Conservation (phyloP, 2,888 invertebrate genomes). For the Nemotelus pantherinus region DNA sequence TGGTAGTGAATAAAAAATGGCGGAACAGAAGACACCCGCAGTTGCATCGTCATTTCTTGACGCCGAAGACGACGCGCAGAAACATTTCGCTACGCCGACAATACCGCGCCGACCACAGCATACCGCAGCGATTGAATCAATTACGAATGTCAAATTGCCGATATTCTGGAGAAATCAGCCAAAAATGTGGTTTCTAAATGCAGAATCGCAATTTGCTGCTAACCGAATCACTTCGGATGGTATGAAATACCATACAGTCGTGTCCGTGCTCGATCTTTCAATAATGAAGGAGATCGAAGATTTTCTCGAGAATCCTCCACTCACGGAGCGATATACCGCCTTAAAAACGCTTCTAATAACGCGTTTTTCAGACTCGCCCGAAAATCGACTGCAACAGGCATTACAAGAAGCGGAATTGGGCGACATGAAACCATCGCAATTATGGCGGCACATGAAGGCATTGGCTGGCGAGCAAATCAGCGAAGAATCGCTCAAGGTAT, state of each 20-base stretch:
- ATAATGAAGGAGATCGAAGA: slow-evolving; percentile 4
- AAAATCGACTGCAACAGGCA: background rate
- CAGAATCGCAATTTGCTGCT: slow-evolving; percentile 6
- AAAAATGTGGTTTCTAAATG: background rate
- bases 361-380: slow-evolving; percentile 11
- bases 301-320: background rate
- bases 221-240: background rate
- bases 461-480: too few relatives aligned
- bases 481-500: too few relatives aligned
- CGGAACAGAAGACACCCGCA: too few relatives aligned
- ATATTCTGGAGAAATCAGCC: slow-evolving; percentile 4
- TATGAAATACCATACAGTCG: slow-evolving; percentile 1
- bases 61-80: too few relatives aligned
- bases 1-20: too few relatives aligned
- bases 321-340: background rate
- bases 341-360: background rate
- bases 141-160: slow-evolving; percentile 11
- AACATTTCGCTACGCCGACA: too few relatives aligned
- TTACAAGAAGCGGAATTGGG: background rate
- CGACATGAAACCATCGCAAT: slow-evolving; percentile 13
- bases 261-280: background rate
- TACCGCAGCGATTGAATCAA: background rate
- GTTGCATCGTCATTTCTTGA: too few relatives aligned
- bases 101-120: too few relatives aligned
- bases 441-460: background rate